Evolutionary conservation across 1,140 invertebrate species (phyloP), one percentile per base, ranked within the genome.

Genomic region (Bombus vancouverensis): DNA sequence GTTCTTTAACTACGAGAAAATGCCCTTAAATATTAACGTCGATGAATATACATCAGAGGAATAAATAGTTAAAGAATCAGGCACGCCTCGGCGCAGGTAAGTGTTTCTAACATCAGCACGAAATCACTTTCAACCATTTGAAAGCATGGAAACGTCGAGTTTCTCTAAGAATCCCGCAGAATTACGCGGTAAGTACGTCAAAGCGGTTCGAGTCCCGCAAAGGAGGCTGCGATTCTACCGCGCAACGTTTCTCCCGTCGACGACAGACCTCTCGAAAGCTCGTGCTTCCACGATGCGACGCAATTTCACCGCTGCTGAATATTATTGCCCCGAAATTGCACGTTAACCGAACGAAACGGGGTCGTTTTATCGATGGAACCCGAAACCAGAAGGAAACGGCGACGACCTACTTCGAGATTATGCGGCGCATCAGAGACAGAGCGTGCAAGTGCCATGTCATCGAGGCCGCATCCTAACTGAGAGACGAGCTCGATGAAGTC

Each of bases 401-500:
- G 70, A 44, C 39, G 80, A 86, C 80, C 80, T 28, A 83, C 22
- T 83, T 83, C 25, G 42, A n/a, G 25, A 83, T 83, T 76, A 76
- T 4, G 32, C 73, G 57, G 22, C 44, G 44, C 53, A n/a, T 42
- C 42, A n/a, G 28, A 18, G 42, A 34, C 57, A 68, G 28, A 39
- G 28, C 28, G 34, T 57, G 18, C 57, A 32, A 81, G 84, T 53
- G 44, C 42, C 75, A 25, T 62, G 25, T 68, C 42, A 70, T 72
- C 42, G 37, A 28, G 37, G n/a, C 44, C 42, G 59, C 68, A 79
- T 71, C 68, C 18, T n/a, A 18, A 28, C 6, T 18, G n/a, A 28
- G 4, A 12, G 47, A 57, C 88, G 78, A 83, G 68, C 80, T 82
- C 82, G 74, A 71, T 71, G 81, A 90, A 90, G 74, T 86, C 59